Percentiles rank a stretch among this genome's conserved stretches.
Conservation (phyloP, 1,140 invertebrate species). For the Drosophila mauritiana region DNA sequence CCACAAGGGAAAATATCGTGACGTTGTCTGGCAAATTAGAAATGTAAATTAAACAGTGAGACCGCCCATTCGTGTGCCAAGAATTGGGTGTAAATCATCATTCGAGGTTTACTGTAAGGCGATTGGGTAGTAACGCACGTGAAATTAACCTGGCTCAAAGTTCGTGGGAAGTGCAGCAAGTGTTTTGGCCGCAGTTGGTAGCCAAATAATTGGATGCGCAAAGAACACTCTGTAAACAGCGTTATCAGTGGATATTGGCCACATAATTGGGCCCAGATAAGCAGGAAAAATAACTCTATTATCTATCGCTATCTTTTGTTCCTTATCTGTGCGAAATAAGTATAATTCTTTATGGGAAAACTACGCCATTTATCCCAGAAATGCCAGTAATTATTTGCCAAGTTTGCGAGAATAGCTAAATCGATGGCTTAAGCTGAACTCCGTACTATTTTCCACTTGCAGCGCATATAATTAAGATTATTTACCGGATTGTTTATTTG, state of each 20-base stretch:
- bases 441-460: not conserved
- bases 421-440: not conserved
- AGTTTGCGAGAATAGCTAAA: not conserved
- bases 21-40: constrained; percentile 34
- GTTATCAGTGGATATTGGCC: constrained; percentile 13
- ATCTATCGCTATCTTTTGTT: constrained; percentile 22
- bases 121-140: constrained; percentile 9
- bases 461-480: constrained; percentile 14
- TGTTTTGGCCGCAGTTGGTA: constrained; percentile 29
- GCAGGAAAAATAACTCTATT: constrained; percentile 21
- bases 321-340: constrained; percentile 13
- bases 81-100: constrained; percentile 17
- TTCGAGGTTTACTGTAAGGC: constrained; percentile 1
- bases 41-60: constrained; percentile 19
- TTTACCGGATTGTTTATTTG: constrained; percentile 3
- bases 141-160: constrained; percentile 18
- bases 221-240: constrained; percentile 2
- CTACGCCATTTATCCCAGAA: constrained; percentile 26
- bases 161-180: constrained; percentile 33
- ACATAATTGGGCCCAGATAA: constrained; percentile 43
- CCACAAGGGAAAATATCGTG: constrained; percentile 18
- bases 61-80: constrained; percentile 9
- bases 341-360: not conserved
- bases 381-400: not conserved
- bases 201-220: constrained; percentile 41